Percentiles rank a stretch among this genome's conserved stretches.
Conservation (phyloP, 2,797 vertebrate genomes). For the Octomys mimax region DNA sequence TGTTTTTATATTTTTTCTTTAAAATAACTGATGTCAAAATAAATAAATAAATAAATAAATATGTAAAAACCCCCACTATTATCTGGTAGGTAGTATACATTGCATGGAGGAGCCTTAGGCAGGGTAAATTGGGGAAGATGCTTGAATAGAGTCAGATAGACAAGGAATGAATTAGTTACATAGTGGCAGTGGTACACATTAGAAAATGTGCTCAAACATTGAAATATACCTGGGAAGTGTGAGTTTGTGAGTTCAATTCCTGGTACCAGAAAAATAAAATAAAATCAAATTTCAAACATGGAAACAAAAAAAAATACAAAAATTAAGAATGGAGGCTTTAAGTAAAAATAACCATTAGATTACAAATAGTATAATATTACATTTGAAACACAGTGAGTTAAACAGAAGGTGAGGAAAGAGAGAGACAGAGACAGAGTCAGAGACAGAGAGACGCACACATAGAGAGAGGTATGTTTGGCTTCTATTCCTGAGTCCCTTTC, state of each 20-base stretch:
- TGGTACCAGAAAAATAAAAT: no score
- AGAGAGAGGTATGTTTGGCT: background rate
- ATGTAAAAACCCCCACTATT: no score
- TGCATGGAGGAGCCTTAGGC: background rate
- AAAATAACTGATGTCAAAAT: no score
- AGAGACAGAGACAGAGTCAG: no score
- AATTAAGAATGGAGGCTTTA: background rate
- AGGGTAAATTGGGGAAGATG: background rate
- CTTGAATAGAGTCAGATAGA: background rate
- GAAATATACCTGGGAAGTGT: no score
- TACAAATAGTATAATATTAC: background rate
- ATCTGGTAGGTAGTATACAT: background rate
- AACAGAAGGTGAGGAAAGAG: background rate
- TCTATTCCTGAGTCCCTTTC: background rate
- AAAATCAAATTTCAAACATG: background rate
- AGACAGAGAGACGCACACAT: no score
- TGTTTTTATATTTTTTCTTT: no score
- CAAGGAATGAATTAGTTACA: constrained; percentile 13
- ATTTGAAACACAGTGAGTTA: background rate
- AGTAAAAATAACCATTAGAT: background rate
- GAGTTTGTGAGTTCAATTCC: no score
- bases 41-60: no score
- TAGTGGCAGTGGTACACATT: background rate
- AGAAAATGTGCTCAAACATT: background rate
- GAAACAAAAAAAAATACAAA: background rate